These are phyloP conservation scores for Zosterops hypoxanthus DNA, from an alignment of 2,113 vertebrate genomes.

Conservation along the genomic window DNA sequence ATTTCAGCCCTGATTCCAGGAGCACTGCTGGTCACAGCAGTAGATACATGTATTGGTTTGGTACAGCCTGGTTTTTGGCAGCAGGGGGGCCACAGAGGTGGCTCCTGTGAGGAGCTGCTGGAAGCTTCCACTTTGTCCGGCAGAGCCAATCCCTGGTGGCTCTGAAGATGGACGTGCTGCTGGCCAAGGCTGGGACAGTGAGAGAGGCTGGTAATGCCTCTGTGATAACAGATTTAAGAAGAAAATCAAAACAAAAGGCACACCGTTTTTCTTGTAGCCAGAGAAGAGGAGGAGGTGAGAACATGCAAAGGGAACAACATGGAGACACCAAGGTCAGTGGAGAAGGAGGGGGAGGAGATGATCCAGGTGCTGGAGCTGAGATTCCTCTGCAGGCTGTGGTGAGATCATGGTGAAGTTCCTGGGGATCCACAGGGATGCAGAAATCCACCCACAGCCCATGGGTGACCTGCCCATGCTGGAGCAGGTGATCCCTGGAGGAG, in stretches of 20 bases:
- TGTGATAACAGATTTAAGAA: neutral
- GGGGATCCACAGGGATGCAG: neutral
- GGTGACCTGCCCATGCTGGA: neutral
- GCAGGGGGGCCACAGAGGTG: no score
- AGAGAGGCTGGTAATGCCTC: neutral
- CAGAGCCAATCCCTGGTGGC: neutral
- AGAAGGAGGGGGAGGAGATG: neutral
- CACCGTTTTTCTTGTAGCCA: no score
- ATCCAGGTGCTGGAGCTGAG: fast-evolving
- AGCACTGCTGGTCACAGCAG: neutral
- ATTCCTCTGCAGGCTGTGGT: neutral
- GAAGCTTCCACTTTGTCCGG: no score
- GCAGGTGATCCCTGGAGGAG: neutral
- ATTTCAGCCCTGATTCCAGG: neutral
- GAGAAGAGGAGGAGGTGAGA: neutral
- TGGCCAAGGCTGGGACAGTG: neutral
- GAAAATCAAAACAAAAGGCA: neutral
- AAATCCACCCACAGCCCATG: neutral
- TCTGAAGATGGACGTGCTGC: neutral
- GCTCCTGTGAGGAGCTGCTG: neutral
- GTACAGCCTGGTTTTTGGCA: neutral
- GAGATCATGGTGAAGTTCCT: neutral
- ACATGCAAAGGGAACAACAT: neutral
- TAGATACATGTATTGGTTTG: neutral
- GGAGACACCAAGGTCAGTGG: neutral